Evolutionary conservation across 2,113 vertebrate species (phyloP), one percentile per base, ranked within the genome.

Genomic region (Tor tambroides): DNA sequence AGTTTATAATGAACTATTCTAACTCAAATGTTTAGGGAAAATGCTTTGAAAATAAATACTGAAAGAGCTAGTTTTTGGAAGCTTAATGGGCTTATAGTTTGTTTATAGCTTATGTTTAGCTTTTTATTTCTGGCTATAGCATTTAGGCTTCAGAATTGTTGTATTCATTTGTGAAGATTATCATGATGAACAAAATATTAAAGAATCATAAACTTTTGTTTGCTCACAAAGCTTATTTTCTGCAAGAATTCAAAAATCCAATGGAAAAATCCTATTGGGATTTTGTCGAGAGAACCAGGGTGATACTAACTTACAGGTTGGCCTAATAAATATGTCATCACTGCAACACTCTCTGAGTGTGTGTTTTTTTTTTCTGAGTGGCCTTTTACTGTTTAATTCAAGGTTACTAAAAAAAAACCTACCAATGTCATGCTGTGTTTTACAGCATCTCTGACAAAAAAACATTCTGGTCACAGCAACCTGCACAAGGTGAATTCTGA

Each of bases 401-500:
- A 87, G 89, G 88, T 84, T 84, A 54, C 35, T 71, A 51, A 51
- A 54, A 51, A 51, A 54, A 32, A 82, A 75, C 15, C 21, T 23
- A 85, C 83, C 26, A 46, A 85, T 26, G 56, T 84, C 88, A 85
- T 49, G 59, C 82, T 85, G 56, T 81, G 63, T 87, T 89, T 85
- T 85, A 87, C 71, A 85, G 77, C 83, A 72, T 87, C 84, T 77
- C 46, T 59, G 83, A 89, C 83, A 87, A 77, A 49, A 32, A 59
- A 77, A 76, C 78, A 78, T 79, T 84, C 85, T 85, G 41, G 59
- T 79, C 79, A 83, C 43, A 43, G 63, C 85, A 84, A 81, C 83
- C 88, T 81, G 80, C 88, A 87, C 86, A 85, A 46, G n/a, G 83
- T 59, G 86, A 74, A 83, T 85, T 85, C 72, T 80, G 23, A 74